These are phyloP conservation scores for Muricea muricata DNA, from an alignment of 92 coral and sea anemone species.

Conservation along the genomic window DNA sequence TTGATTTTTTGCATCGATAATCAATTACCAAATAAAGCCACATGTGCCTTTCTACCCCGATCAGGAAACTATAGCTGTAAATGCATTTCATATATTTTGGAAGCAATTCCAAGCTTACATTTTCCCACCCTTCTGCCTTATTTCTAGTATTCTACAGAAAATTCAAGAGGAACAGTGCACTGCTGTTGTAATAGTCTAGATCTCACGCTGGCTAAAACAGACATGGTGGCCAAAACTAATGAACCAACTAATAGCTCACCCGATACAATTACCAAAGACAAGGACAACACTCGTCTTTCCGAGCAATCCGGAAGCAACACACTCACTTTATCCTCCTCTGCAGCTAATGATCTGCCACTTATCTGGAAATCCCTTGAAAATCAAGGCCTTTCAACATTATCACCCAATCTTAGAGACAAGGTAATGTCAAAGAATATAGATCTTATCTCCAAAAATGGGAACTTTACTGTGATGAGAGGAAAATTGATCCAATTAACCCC, in stretches of 20 bases:
- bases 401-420: constrained; percentile 58
- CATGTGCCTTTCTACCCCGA: too few species aligned
- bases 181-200: neutral
- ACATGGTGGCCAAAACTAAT: constrained; percentile 35
- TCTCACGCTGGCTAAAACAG: neutral
- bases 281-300: neutral
- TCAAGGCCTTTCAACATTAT: constrained; percentile 39
- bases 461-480: constrained; percentile 47
- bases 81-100: too few species aligned
- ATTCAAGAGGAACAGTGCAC: neutral
- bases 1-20: constrained; percentile 4
- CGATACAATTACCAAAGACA: neutral
- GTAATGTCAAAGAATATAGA: constrained; percentile 39
- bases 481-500: constrained; percentile 57
- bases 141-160: neutral
- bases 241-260: neutral
- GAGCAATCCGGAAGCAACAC: constrained; percentile 27
- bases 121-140: constrained; percentile 27
- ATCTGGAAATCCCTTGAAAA: constrained; percentile 52
- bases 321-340: too few species aligned
- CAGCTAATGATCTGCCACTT: constrained; percentile 55
- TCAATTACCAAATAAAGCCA: too few species aligned
- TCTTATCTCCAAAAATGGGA: constrained; percentile 45
- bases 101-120: too few species aligned
- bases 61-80: too few species aligned